Evolutionary conservation across 2,113 vertebrate genomes (phyloP).

Genomic region (Cephalopterus ornatus): DNA sequence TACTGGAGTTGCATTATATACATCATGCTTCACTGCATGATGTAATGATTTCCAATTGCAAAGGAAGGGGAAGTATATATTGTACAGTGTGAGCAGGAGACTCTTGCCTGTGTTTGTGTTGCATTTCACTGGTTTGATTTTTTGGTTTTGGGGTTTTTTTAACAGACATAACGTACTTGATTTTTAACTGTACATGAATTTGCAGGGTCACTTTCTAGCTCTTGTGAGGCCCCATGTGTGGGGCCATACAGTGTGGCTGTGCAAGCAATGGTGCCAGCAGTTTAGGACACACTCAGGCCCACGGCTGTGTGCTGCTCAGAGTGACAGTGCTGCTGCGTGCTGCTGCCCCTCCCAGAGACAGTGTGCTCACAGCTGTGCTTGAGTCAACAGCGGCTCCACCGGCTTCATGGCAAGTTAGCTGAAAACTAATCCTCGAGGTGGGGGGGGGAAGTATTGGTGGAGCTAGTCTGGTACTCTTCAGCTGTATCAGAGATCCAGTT

Average conservation of each 20-base stretch:
- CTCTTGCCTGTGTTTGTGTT: background rate
- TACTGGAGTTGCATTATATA: background rate
- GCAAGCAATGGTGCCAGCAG: fast-evolving
- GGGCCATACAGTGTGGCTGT: fast-evolving
- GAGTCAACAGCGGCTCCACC: background rate
- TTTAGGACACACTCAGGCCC: background rate
- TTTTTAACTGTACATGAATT: background rate
- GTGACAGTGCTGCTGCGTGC: background rate
- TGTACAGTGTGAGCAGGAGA: background rate
- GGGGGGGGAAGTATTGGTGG: background rate
- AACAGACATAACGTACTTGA: background rate
- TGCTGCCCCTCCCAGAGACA: background rate
- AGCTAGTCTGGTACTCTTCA: background rate
- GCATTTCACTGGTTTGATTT: background rate
- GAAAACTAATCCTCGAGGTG: background rate
- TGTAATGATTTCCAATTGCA: background rate
- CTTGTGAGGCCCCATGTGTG: background rate
- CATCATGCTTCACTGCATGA: background rate
- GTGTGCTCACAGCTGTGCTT: background rate
- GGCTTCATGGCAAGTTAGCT: background rate
- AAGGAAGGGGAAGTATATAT: background rate
- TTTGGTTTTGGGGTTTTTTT: too few relatives aligned
- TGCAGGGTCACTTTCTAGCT: background rate
- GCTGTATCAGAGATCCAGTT: background rate
- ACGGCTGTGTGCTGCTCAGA: background rate